Conservation (phyloP, 1,140 invertebrate genomes). For the Conus ventricosus region DNA sequence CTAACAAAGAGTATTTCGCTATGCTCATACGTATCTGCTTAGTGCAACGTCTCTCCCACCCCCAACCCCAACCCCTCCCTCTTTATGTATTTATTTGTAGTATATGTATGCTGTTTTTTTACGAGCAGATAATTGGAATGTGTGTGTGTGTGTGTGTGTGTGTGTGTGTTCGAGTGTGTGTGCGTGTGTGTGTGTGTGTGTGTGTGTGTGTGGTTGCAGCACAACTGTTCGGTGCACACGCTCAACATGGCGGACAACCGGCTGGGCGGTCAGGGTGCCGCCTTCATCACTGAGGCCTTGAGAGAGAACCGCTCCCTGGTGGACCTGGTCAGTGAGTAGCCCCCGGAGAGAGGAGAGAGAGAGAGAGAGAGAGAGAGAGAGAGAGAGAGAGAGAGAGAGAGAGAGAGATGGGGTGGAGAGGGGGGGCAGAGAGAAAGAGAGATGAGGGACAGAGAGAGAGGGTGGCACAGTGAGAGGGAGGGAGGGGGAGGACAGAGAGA, state of each 20-base stretch:
- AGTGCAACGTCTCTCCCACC: no score
- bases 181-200: not conserved
- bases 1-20: no score
- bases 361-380: not conserved
- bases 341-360: not conserved
- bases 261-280: slow-evolving; percentile 27
- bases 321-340: slow-evolving; percentile 36
- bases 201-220: slow-evolving; percentile 21
- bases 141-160: no score
- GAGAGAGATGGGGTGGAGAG: not conserved
- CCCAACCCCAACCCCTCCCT: no score
- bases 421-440: not conserved
- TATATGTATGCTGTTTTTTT: no score
- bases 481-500: not conserved
- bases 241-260: slow-evolving; percentile 38
- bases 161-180: not conserved
- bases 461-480: no score
- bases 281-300: slow-evolving; percentile 37
- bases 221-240: slow-evolving; percentile 42
- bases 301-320: slow-evolving; percentile 40
- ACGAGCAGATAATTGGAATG: no score
- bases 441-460: not conserved
- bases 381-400: not conserved
- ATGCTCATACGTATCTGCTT: no score
- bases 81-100: no score